A percentile compares a stretch with the other conserved stretches of the same genome.
These are phyloP conservation scores for Trematomus bernacchii DNA, from an alignment of 2,797 vertebrate species.

Conservation along the genomic window DNA sequence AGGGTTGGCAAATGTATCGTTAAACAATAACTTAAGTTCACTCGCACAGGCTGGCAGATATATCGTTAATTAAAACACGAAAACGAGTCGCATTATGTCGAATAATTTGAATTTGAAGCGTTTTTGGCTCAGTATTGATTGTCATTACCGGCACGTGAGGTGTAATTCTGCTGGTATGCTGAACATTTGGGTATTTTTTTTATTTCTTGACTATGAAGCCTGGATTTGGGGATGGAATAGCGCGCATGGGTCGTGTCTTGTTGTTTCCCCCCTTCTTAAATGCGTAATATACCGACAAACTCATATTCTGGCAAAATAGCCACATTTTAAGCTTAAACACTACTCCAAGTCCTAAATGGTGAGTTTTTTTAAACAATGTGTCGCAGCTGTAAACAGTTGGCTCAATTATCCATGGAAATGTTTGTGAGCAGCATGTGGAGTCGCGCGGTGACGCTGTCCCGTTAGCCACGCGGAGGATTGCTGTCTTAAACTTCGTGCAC, in stretches of 20 bases:
- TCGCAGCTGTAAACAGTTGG: too few relatives aligned
- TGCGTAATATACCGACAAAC: too few relatives aligned
- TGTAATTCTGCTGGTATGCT: rapidly evolving
- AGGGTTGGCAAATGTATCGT: not conserved
- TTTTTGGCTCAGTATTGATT: rapidly evolving
- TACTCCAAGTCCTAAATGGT: rapidly evolving
- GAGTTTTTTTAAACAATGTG: not conserved
- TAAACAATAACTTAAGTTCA: constrained; percentile 29
- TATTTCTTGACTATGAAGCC: not conserved
- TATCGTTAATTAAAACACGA: not conserved
- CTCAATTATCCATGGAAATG: not conserved
- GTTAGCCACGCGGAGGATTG: constrained; percentile 51
- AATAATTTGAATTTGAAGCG: rapidly evolving
- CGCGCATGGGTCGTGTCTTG: not conserved
- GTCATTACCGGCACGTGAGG: rapidly evolving
- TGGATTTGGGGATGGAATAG: constrained; percentile 23
- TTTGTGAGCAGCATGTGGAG: constrained; percentile 3
- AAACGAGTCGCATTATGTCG: not conserved
- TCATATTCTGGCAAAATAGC: rapidly evolving
- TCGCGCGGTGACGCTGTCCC: constrained; percentile 25
- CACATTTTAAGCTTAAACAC: not conserved
- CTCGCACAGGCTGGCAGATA: constrained; percentile 26
- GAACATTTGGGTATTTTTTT: rapidly evolving
- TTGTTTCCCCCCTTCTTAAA: not conserved
- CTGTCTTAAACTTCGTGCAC: too few relatives aligned